These are phyloP conservation scores for Bombylius major DNA, from an alignment of 2,888 invertebrate genomes.

Conservation along the genomic window DNA sequence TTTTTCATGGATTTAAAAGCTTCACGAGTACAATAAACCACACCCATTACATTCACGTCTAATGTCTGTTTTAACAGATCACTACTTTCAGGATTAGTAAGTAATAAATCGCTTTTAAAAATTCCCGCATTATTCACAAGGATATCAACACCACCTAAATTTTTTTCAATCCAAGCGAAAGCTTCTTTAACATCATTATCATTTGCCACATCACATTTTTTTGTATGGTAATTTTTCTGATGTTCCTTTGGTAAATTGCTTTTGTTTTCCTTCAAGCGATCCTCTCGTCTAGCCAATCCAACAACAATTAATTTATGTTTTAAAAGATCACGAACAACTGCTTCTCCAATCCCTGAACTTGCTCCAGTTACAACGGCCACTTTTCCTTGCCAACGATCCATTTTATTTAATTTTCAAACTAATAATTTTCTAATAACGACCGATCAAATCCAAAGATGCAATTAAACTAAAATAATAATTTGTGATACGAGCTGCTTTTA, in stretches of 20 bases:
- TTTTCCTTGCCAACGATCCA: constrained; percentile 47
- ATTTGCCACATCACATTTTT: constrained; percentile 40
- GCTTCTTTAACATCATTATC: constrained; percentile 41
- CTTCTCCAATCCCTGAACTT: constrained; percentile 47
- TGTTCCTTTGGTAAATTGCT: constrained; percentile 20
- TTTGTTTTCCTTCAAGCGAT: constrained; percentile 27
- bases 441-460: background rate
- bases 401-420: constrained; percentile 15
- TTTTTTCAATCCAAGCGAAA: constrained; percentile 39
- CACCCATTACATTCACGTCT: constrained; percentile 38
- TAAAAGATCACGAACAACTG: constrained; percentile 35
- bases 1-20: constrained; percentile 38
- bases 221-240: constrained; percentile 28
- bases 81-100: constrained; percentile 17
- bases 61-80: constrained; percentile 25
- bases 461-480: background rate
- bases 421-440: background rate
- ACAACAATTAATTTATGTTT: constrained; percentile 42
- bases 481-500: background rate
- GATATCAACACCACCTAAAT: constrained; percentile 43
- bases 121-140: constrained; percentile 45
- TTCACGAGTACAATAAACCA: constrained; percentile 37
- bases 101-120: background rate
- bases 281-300: constrained; percentile 41
- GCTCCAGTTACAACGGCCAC: constrained; percentile 51